Base-by-base conservation (phyloP, 2,113 vertebrate genomes). In the Periophthalmus modestus region DNA sequence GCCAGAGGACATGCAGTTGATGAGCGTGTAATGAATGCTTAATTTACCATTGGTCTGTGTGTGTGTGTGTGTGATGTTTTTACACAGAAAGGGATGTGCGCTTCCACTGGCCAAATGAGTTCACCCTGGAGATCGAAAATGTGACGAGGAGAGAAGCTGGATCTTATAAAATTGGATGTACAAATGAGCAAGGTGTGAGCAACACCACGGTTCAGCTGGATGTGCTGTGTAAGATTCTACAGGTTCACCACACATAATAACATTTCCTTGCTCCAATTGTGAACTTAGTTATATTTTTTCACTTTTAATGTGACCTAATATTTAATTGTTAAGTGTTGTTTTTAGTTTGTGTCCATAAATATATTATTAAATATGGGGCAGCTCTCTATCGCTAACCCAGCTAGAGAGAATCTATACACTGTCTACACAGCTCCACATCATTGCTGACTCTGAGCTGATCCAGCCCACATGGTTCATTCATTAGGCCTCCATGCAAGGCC, bases 101-200 rank as follows among this genome's bases (percentile, higher is more conserved):
- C 55, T 89, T 92, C 82, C 71, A 81, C 59, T 93, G 81, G 80
- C 72, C 62, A 23, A 82, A 84, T 28, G 80, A 69, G 3, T 68
- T 68, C 71, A 86, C 67, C 0, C 84, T 95, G 85, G 88, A 91
- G 81, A 94, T 95, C 66, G 77, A 78, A 83, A 95, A 95, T 16
- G 89, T 93, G 73, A 93, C 90, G 0, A 89, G 92, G 62, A 90
- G 82, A 48, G 82, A 94, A 39, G 88, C 86, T 0, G 92, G 93
- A 19, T 61, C 88, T 62, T 95, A 94, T 84, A 79, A 65, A 2
- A 80, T 91, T 39, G 57, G 85, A 80, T 94, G 94, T 50, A 73
- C 81, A 63, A 95, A 95, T 50, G 62, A 83, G 0, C 91, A 95
- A 73, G 93, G 94, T 1, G 73, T 74, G 33, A 85, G 76, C 61